A percentile compares a stretch with the other conserved stretches of the same genome.
Conservation (phyloP, 2,797 vertebrate species). For the Phataginus tetradactyla region DNA sequence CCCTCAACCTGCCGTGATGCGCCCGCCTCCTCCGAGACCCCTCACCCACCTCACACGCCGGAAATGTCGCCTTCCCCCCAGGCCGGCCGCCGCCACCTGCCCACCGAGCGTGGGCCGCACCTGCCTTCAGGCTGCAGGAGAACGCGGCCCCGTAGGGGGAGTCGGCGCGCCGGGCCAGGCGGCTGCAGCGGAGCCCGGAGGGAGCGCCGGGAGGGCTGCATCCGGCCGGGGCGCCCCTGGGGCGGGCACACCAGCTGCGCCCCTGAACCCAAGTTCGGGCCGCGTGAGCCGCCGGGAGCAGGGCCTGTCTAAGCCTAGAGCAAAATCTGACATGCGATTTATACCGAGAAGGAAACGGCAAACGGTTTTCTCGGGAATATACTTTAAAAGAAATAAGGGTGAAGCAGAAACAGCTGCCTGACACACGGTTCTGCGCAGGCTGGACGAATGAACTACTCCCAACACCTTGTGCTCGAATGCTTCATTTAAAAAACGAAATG, state of each 20-base stretch:
- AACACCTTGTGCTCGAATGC: background rate
- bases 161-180: too few species aligned
- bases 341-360: background rate
- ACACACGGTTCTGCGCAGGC: rapidly evolving
- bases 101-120: background rate
- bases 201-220: too few species aligned
- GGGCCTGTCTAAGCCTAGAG: background rate
- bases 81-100: background rate
- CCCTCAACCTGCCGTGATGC: background rate
- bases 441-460: background rate
- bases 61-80: background rate
- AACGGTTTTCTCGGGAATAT: background rate
- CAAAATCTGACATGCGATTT: background rate
- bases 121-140: background rate
- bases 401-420: background rate
- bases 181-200: too few species aligned
- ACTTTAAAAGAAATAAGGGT: background rate
- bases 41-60: too few species aligned
- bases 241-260: too few species aligned
- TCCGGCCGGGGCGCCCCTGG: too few species aligned
- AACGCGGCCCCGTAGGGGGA: too few species aligned
- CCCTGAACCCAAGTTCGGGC: too few species aligned
- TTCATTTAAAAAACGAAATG: background rate
- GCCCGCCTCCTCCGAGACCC: background rate
- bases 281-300: too few species aligned